Percentiles rank a stretch among this genome's conserved stretches.
Evolutionary conservation across 1,140 invertebrate genomes (phyloP).

Genomic region (Lordiphosa clarofinis): DNA sequence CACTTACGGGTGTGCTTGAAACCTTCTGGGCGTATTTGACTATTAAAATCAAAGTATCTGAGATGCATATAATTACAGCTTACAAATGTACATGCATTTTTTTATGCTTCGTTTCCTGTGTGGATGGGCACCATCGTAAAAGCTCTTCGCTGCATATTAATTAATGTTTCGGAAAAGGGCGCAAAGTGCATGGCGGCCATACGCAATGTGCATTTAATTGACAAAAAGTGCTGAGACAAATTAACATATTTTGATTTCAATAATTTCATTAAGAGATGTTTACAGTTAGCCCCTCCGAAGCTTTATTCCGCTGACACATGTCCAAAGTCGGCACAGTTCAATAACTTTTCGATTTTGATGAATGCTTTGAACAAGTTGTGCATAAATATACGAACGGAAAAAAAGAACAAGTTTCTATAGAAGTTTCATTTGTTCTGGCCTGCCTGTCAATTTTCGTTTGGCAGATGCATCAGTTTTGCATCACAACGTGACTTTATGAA

Average conservation of each 20-base stretch:
- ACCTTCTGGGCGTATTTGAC: conserved; percentile 18
- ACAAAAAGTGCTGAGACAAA: conserved; percentile 25
- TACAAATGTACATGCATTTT: conserved; percentile 40
- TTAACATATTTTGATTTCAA: conserved; percentile 60
- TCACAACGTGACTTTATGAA: conserved; percentile 76
- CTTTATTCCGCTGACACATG: conserved; percentile 58
- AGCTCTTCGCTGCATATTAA: conserved; percentile 71
- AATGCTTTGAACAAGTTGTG: conserved; percentile 72
- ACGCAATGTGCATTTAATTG: conserved; percentile 75
- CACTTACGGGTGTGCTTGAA: conserved; percentile 5
- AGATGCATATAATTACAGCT: conserved; percentile 61
- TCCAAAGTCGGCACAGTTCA: conserved; percentile 58
- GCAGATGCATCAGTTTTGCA: conserved; percentile 38
- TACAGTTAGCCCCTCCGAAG: conserved; percentile 54
- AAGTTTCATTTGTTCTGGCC: conserved; percentile 42
- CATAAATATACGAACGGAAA: conserved; percentile 59
- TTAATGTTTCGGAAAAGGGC: conserved; percentile 24
- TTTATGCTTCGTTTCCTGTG: conserved; percentile 73
- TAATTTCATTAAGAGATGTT: conserved; percentile 68
- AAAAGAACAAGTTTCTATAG: conserved; percentile 56
- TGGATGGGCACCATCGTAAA: conserved; percentile 27
- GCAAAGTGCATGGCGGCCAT: conserved; percentile 71
- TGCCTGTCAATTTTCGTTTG: conserved; percentile 8
- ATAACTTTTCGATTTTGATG: conserved; percentile 61
- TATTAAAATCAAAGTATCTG: conserved; percentile 54